phyloP scores from a whole-genome alignment of 2,797 vertebrate species.

The Macroramphosus scolopax region DNA sequence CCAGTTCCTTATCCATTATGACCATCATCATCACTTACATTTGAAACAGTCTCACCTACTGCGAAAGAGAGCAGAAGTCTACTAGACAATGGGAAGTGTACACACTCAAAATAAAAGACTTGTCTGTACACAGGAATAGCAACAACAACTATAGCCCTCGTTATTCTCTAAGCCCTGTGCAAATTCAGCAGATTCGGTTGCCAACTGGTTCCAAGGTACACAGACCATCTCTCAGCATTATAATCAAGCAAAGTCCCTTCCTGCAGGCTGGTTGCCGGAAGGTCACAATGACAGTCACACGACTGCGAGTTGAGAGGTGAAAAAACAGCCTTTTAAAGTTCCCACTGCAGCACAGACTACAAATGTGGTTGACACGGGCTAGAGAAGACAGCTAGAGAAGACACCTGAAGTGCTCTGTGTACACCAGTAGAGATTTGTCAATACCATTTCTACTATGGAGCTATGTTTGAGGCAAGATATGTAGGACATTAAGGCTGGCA shows the following conservation, averaged over 20 bases:
- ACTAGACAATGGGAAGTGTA: conserved; percentile 40
- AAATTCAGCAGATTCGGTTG: conserved; percentile 59
- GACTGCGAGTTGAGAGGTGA: conserved; percentile 40
- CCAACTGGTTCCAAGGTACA: conserved; percentile 64
- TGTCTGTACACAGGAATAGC: conserved; percentile 27
- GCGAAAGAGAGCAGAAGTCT: conserved; percentile 10
- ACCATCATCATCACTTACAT: conserved; percentile 14
- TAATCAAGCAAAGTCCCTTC: conserved; percentile 64
- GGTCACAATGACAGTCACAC: conserved; percentile 56
- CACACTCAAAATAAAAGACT: conserved; percentile 23
- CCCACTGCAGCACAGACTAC: conserved; percentile 16
- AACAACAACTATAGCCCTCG: conserved; percentile 21
- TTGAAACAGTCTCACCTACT: not conserved
- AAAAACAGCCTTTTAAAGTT: conserved; percentile 23
- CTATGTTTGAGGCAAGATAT: too few relatives aligned
- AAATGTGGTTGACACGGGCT: not conserved
- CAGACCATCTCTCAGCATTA: conserved; percentile 55
- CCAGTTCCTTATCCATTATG: not conserved
- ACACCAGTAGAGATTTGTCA: too few relatives aligned
- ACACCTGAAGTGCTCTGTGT: too few relatives aligned
- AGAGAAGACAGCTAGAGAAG: too few relatives aligned
- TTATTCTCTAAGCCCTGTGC: conserved; percentile 54
- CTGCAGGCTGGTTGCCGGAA: conserved; percentile 50
- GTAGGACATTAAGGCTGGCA: too few relatives aligned
- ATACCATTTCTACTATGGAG: too few relatives aligned